phyloP scores from a whole-genome alignment of 2,888 invertebrate genomes.

The Caenorhabditis sinica region DNA sequence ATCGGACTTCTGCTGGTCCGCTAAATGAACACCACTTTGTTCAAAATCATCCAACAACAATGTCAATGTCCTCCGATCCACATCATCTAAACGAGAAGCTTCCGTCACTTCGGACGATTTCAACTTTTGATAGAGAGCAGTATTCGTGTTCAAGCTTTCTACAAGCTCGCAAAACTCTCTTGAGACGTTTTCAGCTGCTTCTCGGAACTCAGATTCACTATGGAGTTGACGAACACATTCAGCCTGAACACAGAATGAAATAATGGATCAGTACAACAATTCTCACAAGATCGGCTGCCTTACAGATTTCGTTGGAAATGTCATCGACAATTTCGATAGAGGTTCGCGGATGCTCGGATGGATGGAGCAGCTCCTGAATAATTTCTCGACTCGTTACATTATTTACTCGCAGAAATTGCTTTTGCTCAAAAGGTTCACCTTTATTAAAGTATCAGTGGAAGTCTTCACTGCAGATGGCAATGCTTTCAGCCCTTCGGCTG shows the following conservation, averaged over 20 bases:
- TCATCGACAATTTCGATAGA: conserved; percentile 94
- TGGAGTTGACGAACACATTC: conserved; percentile 97
- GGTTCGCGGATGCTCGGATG: conserved; percentile 48
- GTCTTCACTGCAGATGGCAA: conserved; percentile 70
- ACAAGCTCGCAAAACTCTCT: conserved; percentile 93
- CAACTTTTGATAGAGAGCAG: conserved; percentile 90
- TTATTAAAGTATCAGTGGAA: conserved; percentile 55
- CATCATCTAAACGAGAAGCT: conserved; percentile 80
- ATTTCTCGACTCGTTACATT: too few relatives aligned
- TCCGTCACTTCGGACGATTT: conserved; percentile 89
- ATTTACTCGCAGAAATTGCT: neutral
- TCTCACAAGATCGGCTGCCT: conserved; percentile 92
- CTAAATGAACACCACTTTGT: conserved; percentile 96
- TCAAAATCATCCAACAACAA: conserved; percentile 97
- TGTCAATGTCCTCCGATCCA: conserved; percentile 92
- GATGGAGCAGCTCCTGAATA: conserved; percentile 36
- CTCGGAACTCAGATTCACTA: conserved; percentile 88
- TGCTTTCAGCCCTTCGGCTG: conserved; percentile 71
- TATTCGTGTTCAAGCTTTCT: conserved; percentile 93
- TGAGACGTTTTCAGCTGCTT: conserved; percentile 94
- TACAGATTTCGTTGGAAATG: conserved; percentile 94
- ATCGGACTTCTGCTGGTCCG: conserved; percentile 86
- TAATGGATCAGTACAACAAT: neutral
- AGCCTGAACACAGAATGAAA: conserved; percentile 85
- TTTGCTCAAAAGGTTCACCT: conserved; percentile 19